These are phyloP conservation scores for Apodemus sylvaticus DNA, from an alignment of 2,113 vertebrate genomes.

Conservation along the genomic window DNA sequence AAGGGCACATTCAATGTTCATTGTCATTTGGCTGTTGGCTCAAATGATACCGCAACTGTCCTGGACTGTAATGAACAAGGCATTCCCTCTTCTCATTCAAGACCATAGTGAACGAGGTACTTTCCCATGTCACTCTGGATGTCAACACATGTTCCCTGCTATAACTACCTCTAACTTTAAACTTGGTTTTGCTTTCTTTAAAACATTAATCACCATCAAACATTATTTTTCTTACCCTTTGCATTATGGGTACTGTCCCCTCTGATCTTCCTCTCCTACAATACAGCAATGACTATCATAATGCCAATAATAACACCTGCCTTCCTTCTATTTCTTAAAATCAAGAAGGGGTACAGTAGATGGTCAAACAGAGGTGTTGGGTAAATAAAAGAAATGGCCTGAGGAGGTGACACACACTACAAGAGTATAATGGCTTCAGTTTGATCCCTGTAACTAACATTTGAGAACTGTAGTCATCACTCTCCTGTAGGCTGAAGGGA, in stretches of 20 bases:
- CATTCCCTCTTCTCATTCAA: not conserved
- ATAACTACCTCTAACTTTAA: not conserved
- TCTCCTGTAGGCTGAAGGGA: not conserved
- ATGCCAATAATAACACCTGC: not conserved
- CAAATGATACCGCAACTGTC: not conserved
- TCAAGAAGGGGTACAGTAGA: not conserved
- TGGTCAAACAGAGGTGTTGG: not conserved
- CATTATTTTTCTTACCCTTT: not conserved
- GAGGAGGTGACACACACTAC: not conserved
- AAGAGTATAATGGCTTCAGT: not conserved
- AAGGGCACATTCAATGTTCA: not conserved
- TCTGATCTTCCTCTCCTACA: accelerated
- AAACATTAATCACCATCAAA: not conserved
- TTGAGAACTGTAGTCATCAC: too few species aligned
- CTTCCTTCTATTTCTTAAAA: not conserved
- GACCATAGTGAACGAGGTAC: not conserved
- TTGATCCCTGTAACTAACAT: not conserved
- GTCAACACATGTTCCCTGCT: not conserved
- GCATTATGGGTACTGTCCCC: not conserved
- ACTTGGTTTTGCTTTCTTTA: not conserved
- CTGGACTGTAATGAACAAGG: not conserved
- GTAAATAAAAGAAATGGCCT: not conserved
- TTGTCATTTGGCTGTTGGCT: not conserved
- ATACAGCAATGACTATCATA: not conserved
- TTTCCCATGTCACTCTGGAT: not conserved